Conservation (phyloP, 2,888 invertebrate species). For the Eupithecia pulchellata region DNA sequence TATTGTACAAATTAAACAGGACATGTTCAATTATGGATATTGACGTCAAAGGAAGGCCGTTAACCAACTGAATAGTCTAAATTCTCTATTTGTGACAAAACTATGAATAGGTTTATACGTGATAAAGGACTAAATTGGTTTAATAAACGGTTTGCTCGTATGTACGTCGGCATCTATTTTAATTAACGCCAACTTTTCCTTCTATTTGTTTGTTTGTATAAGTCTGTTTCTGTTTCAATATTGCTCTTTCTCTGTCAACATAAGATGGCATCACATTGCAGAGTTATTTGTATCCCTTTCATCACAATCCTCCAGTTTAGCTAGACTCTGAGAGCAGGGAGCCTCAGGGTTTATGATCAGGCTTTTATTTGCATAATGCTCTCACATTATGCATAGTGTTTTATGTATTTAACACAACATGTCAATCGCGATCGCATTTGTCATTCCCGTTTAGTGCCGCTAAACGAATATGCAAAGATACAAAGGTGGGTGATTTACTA, state of each 20-base stretch:
- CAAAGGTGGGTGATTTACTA: not conserved
- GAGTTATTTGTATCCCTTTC: constrained; percentile 2
- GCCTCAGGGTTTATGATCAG: too few relatives aligned
- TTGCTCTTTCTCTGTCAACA: constrained; percentile 2
- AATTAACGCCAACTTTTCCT: not conserved
- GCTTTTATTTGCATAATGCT: too few relatives aligned
- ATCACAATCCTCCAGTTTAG: not conserved
- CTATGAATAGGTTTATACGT: constrained; percentile 34
- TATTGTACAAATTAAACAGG: constrained; percentile 49
- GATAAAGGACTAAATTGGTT: constrained; percentile 35
- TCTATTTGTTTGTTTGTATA: constrained; percentile 8
- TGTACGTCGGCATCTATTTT: not conserved
- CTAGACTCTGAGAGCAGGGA: not conserved
- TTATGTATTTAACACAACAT: not conserved
- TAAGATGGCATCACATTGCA: constrained; percentile 3
- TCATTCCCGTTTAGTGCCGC: not conserved
- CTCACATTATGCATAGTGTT: not conserved
- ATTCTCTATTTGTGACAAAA: constrained; percentile 37
- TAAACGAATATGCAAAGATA: not conserved
- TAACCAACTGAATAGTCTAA: constrained; percentile 43
- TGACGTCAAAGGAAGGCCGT: constrained; percentile 52
- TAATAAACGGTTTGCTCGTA: constrained; percentile 12
- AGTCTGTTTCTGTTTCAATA: constrained; percentile 8
- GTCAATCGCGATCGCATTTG: not conserved
- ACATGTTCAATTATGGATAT: constrained; percentile 49